Evolutionary conservation across 2,113 vertebrate species (phyloP).

Genomic region (Peromyscus leucopus): DNA sequence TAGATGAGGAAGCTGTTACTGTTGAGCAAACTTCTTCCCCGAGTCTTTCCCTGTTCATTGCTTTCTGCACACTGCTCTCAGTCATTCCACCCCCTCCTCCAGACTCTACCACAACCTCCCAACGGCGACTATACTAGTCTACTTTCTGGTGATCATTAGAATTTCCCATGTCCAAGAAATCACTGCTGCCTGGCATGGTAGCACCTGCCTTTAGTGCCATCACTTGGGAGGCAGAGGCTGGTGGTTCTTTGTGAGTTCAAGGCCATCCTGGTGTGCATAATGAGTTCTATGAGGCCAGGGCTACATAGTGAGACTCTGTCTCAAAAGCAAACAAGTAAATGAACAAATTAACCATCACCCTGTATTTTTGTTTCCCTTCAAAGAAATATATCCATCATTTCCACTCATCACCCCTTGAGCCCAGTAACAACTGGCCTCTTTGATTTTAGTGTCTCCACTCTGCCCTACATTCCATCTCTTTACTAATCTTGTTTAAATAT

Average conservation of each 20-base stretch:
- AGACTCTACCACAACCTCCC: background rate
- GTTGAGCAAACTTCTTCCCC: background rate
- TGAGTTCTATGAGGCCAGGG: background rate
- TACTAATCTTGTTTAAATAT: slow-evolving; percentile 60
- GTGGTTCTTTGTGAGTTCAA: background rate
- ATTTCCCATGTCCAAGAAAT: background rate
- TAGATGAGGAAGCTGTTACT: background rate
- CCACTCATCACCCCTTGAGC: background rate
- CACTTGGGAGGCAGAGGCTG: background rate
- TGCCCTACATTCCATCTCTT: slow-evolving; percentile 17
- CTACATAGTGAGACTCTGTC: background rate
- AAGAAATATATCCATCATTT: background rate
- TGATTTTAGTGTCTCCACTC: background rate
- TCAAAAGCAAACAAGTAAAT: background rate
- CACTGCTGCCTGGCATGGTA: background rate
- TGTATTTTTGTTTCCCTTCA: background rate
- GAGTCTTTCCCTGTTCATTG: background rate
- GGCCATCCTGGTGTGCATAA: background rate
- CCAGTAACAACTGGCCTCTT: background rate
- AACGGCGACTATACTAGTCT: background rate
- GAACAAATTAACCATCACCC: background rate
- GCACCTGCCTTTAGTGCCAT: background rate
- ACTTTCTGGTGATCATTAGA: background rate
- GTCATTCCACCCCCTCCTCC: background rate
- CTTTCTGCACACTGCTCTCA: background rate